A percentile compares a stretch with the other conserved stretches of the same genome.
phyloP scores from a whole-genome alignment of 2,888 invertebrate genomes.

The Neoascia interrupta region DNA sequence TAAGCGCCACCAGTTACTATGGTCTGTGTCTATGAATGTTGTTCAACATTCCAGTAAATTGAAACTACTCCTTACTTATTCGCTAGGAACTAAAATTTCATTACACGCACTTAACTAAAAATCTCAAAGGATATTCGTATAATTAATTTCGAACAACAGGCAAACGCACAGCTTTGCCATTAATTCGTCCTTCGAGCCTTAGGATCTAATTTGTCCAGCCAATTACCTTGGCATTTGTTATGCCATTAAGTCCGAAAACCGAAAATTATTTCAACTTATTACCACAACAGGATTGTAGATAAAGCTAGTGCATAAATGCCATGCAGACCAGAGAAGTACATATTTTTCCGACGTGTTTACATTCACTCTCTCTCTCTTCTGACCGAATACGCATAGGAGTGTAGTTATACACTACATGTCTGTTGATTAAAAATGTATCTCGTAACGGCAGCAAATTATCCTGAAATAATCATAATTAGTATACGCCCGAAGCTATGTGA shows the following conservation, averaged over 20 bases:
- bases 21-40: too few species aligned
- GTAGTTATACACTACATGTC: conserved; percentile 52
- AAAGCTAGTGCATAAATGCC: conserved; percentile 48
- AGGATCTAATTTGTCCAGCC: conserved; percentile 61
- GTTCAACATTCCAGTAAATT: too few species aligned
- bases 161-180: conserved; percentile 17
- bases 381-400: conserved; percentile 58
- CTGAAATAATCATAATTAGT: conserved; percentile 70
- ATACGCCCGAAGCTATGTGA: conserved; percentile 60
- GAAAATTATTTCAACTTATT: conserved; percentile 66
- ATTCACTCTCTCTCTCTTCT: too few species aligned
- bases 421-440: conserved; percentile 70
- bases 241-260: conserved; percentile 66
- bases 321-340: conserved; percentile 3
- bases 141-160: conserved; percentile 33
- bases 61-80: too few species aligned
- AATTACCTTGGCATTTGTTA: conserved; percentile 64
- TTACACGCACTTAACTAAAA: conserved; percentile 6
- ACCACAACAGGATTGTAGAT: conserved; percentile 47
- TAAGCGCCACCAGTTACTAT: too few species aligned
- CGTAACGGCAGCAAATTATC: conserved; percentile 68
- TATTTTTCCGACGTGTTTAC: conserved; percentile 61
- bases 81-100: background rate
- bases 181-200: conserved; percentile 27
- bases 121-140: conserved; percentile 46